Conservation (phyloP, 92 coral and sea anemone genomes). For the Epizoanthus stellaris region DNA sequence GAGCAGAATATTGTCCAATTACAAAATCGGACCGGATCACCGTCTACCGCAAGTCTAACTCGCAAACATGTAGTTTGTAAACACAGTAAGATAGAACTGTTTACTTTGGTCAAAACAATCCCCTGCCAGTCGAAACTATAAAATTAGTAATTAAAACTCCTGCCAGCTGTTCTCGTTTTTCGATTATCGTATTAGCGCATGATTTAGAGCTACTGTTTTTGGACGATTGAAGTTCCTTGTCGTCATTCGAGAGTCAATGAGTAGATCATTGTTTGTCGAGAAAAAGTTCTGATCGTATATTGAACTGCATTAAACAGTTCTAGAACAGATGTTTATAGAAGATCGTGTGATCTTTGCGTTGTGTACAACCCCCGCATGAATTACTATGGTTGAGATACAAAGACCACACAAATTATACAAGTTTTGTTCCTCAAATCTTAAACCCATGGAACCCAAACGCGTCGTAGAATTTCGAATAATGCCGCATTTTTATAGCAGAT, state of each 20-base stretch:
- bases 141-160: slow-evolving; percentile 25
- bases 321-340: not conserved
- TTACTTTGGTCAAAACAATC: slow-evolving; percentile 42
- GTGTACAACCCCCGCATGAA: not conserved
- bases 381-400: not conserved
- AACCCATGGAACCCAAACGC: too few species aligned
- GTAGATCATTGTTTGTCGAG: slow-evolving; percentile 12
- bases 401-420: not conserved
- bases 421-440: not conserved
- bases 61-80: slow-evolving; percentile 37
- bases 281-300: not conserved
- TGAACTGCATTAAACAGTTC: not conserved
- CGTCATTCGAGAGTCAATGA: not conserved
- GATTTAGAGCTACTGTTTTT: not conserved
- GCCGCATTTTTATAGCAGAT: too few species aligned
- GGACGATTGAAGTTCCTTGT: not conserved
- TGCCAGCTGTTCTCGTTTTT: slow-evolving; percentile 19
- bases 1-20: not conserved
- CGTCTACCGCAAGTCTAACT: slow-evolving; percentile 25
- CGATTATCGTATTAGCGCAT: not conserved
- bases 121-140: slow-evolving; percentile 9
- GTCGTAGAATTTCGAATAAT: too few species aligned
- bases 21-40: not conserved
- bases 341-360: not conserved
- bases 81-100: slow-evolving; percentile 29